A percentile compares a stretch with the other conserved stretches of the same genome.
phyloP scores from a whole-genome alignment of 2,797 vertebrate species.

The Apogon talboti region DNA sequence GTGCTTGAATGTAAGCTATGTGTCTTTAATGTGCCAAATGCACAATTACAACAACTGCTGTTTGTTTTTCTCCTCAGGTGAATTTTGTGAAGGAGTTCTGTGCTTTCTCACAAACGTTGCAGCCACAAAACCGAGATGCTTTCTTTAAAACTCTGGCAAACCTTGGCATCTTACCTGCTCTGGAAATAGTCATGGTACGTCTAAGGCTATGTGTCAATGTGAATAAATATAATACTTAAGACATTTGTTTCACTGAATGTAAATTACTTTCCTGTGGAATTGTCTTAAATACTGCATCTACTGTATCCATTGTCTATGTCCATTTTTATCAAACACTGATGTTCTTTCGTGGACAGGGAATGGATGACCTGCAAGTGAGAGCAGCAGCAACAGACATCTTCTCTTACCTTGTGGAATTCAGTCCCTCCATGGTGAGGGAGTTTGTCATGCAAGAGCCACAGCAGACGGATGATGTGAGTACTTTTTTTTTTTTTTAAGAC shows the following conservation, averaged over 20 bases:
- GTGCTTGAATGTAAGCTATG: not conserved
- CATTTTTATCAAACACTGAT: not conserved
- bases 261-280: too few species aligned
- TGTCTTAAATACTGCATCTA: too few species aligned
- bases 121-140: constrained; percentile 95
- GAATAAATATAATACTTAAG: too few species aligned
- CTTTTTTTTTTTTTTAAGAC: not conserved
- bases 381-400: constrained; percentile 98
- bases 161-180: constrained; percentile 94
- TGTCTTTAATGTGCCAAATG: not conserved
- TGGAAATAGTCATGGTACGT: constrained; percentile 97
- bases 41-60: not conserved
- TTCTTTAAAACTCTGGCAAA: constrained; percentile 98
- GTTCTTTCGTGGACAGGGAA: constrained; percentile 83
- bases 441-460: constrained; percentile 99
- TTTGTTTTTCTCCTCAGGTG: constrained; percentile 81
- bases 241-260: too few species aligned
- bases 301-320: too few species aligned
- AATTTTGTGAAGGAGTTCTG: constrained; percentile 99
- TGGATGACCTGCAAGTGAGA: constrained; percentile 98
- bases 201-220: not conserved
- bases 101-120: constrained; percentile 95
- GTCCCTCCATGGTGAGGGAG: constrained; percentile 98
- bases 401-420: constrained; percentile 99
- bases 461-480: constrained; percentile 93